phyloP scores from a whole-genome alignment of 92 coral and sea anemone genomes.

The Isaurus tuberculatus region DNA sequence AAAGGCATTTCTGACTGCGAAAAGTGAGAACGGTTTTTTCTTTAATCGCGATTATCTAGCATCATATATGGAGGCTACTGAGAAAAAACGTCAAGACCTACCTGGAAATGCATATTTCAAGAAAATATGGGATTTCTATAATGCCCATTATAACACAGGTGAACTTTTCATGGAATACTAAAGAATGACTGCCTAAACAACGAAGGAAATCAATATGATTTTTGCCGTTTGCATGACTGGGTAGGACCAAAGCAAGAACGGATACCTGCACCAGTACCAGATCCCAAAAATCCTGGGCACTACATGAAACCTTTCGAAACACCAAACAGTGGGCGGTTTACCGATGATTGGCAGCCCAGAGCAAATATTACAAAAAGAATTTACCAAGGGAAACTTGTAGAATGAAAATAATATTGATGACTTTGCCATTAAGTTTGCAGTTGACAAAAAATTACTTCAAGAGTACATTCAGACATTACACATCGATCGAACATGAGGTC shows the following conservation, averaged over 20 bases:
- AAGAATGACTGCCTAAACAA: slow-evolving; percentile 5
- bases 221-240: slow-evolving; percentile 24
- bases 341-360: slow-evolving; percentile 35
- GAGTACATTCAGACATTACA: slow-evolving; percentile 15
- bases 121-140: slow-evolving; percentile 10
- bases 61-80: slow-evolving; percentile 19
- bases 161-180: neutral
- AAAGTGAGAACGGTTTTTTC: slow-evolving; percentile 13
- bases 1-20: slow-evolving; percentile 18
- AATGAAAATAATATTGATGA: slow-evolving; percentile 20
- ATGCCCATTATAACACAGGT: slow-evolving; percentile 20
- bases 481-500: slow-evolving; percentile 32
- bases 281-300: slow-evolving; percentile 3
- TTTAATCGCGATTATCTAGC: slow-evolving; percentile 16
- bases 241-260: slow-evolving; percentile 23
- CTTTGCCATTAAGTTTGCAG: slow-evolving; percentile 43
- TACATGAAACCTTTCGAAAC: slow-evolving; percentile 21
- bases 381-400: slow-evolving; percentile 31
- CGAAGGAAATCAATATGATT: slow-evolving; percentile 4
- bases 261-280: slow-evolving; percentile 7
- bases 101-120: slow-evolving; percentile 37
- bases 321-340: neutral
- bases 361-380: slow-evolving; percentile 29
- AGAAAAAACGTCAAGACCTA: slow-evolving; percentile 30
- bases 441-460: slow-evolving; percentile 28